Conservation (phyloP, 2,797 vertebrate species). For the Hydrolagus colliei region DNA sequence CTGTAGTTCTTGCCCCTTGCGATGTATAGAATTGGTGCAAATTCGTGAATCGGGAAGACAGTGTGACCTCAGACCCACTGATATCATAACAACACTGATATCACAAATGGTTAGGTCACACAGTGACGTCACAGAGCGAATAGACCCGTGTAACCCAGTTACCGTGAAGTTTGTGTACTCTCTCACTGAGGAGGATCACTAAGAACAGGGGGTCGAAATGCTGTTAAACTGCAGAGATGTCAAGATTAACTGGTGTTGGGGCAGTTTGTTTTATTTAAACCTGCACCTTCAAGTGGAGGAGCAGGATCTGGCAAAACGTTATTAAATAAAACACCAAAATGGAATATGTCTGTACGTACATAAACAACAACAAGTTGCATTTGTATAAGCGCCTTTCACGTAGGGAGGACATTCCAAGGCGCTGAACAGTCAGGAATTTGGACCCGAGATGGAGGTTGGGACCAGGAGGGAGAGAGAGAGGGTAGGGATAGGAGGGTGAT, state of each 20-base stretch:
- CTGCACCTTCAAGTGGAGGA: background rate
- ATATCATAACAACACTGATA: background rate
- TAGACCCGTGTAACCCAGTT: slow-evolving; percentile 23
- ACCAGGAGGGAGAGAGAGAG: too few relatives aligned
- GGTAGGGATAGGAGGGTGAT: too few relatives aligned
- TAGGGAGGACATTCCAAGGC: too few relatives aligned
- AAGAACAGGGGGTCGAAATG: slow-evolving; percentile 2
- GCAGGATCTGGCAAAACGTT: background rate
- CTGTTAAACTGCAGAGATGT: slow-evolving; percentile 12
- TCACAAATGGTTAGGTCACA: slow-evolving; percentile 19
- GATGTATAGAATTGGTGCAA: background rate
- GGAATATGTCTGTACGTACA: background rate
- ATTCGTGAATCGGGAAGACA: background rate
- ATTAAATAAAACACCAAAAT: background rate
- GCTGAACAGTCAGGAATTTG: too few relatives aligned
- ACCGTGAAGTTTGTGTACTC: slow-evolving; percentile 17
- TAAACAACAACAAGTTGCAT: too few relatives aligned
- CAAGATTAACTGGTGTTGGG: background rate
- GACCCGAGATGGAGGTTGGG: too few relatives aligned
- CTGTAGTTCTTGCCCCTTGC: background rate
- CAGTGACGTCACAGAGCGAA: slow-evolving; percentile 29
- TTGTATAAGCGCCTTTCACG: too few relatives aligned
- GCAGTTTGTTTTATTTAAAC: slow-evolving; percentile 14
- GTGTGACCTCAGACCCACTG: background rate
- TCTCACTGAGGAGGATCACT: background rate